Evolutionary conservation across 2,888 invertebrate species (phyloP), one percentile per base, ranked within the genome.

Genomic region (Microchrysa polita): DNA sequence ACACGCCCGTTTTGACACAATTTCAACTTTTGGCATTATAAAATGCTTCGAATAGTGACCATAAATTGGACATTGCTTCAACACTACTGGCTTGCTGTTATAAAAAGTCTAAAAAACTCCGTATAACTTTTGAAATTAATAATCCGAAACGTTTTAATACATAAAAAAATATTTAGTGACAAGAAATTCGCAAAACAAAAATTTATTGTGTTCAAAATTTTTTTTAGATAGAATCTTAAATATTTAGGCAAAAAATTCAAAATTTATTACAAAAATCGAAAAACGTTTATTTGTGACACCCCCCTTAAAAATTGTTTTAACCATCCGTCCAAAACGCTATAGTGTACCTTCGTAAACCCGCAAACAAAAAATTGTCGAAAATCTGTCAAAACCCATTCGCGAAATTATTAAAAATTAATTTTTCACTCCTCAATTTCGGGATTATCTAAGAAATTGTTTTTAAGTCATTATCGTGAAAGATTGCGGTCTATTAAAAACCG

Each of bases 401-500:
- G n/a, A n/a, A n/a, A n/a, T n/a, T 4, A 48, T 10, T 10, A n/a
- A n/a, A 48, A 48, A 48, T 48, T 4, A 10, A n/a, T 12, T 2
- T n/a, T n/a, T n/a, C 48, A 48, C 48, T 12, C 27, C 4, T n/a
- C n/a, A n/a, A n/a, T n/a, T 34, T 34, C 27, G 27, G 27, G 65
- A 27, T 23, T 27, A 52, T 16, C 61, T 74, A 73, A 59, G 48
- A 60, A 14, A 1, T 12, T 12, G 14, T 76, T 72, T 74, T 73
- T 74, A 55, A 76, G 74, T 73, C 74, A 78, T n/a, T n/a, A n/a
- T n/a, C 74, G 74, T 78, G 77, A 78, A 22, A 65, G 16, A n/a
- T 48, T 44, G 12, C 1, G n/a, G n/a, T 44, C 22, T 48, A 65
- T 5, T 7, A 48, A 10, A 23, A 55, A 57, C 18, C n/a, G n/a